phyloP scores from a whole-genome alignment of 2,113 vertebrate species.

The Perca flavescens region DNA sequence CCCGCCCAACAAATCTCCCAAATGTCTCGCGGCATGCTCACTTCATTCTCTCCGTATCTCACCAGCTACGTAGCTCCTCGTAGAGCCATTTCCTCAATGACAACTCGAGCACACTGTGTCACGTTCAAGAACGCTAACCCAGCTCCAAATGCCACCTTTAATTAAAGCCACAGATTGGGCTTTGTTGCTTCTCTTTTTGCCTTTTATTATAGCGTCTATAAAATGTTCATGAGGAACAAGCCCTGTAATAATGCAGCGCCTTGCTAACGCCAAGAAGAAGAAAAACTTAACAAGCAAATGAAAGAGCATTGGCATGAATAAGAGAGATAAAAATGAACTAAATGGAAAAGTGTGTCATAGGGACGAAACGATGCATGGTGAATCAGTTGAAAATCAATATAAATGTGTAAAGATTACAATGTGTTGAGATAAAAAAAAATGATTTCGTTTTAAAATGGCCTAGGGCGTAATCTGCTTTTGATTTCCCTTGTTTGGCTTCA shows the following conservation, averaged over 20 bases:
- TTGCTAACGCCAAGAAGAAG: slow-evolving; percentile 38
- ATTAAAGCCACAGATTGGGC: slow-evolving; percentile 41
- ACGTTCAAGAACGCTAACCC: slow-evolving; percentile 16
- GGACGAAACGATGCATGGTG: too few relatives aligned
- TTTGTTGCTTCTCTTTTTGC: slow-evolving; percentile 23
- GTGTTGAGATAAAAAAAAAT: too few relatives aligned
- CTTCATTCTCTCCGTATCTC: slow-evolving; percentile 33
- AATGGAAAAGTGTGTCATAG: not conserved
- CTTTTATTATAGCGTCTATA: slow-evolving; percentile 41
- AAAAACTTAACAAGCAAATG: slow-evolving; percentile 36
- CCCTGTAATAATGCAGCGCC: slow-evolving; percentile 23
- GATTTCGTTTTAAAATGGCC: too few relatives aligned
- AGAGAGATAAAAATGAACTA: slow-evolving; percentile 43
- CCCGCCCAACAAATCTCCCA: slow-evolving; percentile 45
- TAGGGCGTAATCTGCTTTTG: too few relatives aligned
- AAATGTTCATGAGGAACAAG: slow-evolving; percentile 56
- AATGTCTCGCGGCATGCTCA: slow-evolving; percentile 50
- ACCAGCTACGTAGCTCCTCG: slow-evolving; percentile 14
- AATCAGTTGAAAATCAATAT: too few relatives aligned
- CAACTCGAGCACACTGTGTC: slow-evolving; percentile 31
- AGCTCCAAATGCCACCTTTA: slow-evolving; percentile 36
- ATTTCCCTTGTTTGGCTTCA: too few relatives aligned
- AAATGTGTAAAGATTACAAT: too few relatives aligned
- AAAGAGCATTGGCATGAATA: slow-evolving; percentile 37
- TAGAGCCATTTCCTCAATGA: slow-evolving; percentile 39